Conservation (phyloP, 2,797 vertebrate genomes). For the Manis pentadactyla region DNA sequence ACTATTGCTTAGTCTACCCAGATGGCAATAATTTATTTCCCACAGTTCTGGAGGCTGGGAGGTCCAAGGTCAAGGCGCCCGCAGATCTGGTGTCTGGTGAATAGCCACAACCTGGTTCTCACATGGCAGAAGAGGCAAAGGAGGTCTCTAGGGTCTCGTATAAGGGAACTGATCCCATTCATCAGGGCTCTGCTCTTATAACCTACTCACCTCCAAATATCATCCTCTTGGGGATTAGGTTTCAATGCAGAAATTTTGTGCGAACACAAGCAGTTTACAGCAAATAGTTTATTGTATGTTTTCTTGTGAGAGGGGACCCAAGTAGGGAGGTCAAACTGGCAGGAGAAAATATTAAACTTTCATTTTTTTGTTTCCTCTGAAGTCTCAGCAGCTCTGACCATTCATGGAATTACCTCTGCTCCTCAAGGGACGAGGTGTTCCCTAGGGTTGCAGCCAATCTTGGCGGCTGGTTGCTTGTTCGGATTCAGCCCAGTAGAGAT, state of each 20-base stretch:
- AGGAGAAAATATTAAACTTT: not conserved
- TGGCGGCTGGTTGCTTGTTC: constrained; percentile 15
- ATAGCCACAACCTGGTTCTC: too few species aligned
- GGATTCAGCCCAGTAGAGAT: not conserved
- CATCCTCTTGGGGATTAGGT: not conserved
- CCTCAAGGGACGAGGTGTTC: constrained; percentile 55
- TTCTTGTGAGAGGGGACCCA: not conserved
- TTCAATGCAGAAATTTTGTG: not conserved
- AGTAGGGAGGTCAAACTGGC: not conserved
- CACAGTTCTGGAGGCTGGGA: not conserved
- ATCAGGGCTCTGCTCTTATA: not conserved
- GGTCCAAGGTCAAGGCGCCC: not conserved
- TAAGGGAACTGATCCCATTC: too few species aligned
- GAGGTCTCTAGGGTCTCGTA: not conserved
- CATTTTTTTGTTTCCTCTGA: not conserved
- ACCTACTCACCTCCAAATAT: not conserved
- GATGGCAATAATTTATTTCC: not conserved
- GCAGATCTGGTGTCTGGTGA: not conserved
- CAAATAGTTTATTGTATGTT: not conserved
- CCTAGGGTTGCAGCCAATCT: constrained; percentile 11
- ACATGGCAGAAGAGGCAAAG: not conserved
- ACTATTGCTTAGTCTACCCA: not conserved
- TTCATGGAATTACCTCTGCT: constrained; percentile 62
- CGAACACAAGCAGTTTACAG: too few species aligned
- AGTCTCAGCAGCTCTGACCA: constrained; percentile 7